phyloP scores from a whole-genome alignment of 2,113 vertebrate species.

The Proteles cristata region DNA sequence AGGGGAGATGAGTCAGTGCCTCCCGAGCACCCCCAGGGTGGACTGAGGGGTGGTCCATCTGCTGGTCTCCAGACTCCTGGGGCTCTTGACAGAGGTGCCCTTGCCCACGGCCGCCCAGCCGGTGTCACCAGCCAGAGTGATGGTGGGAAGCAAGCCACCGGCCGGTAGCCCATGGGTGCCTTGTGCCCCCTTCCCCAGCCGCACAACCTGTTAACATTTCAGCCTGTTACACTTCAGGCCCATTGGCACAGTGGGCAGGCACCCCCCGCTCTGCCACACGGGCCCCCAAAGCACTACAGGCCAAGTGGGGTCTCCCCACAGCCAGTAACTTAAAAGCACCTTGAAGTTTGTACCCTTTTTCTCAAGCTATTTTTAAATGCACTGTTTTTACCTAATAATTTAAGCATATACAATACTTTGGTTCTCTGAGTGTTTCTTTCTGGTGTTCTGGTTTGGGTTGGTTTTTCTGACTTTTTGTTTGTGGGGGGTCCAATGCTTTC shows the following conservation, averaged over 20 bases:
- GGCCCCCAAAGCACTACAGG: not conserved
- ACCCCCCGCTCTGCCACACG: rapidly evolving
- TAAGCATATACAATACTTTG: not conserved
- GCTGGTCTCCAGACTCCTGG: not conserved
- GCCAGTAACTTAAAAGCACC: not conserved
- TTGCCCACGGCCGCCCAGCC: too few species aligned
- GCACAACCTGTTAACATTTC: not conserved
- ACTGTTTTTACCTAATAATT: not conserved
- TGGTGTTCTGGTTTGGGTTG: not conserved
- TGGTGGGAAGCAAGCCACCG: not conserved
- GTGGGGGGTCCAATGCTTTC: not conserved
- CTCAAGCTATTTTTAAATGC: not conserved
- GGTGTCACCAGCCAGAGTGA: not conserved
- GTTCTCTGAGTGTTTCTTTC: not conserved
- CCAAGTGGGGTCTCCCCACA: not conserved
- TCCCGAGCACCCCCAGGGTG: too few species aligned
- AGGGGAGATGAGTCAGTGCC: not conserved
- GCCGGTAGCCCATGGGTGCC: not conserved
- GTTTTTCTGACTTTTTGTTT: not conserved
- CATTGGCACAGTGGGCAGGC: rapidly evolving
- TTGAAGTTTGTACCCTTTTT: not conserved
- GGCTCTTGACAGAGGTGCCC: too few species aligned
- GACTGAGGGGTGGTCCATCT: not conserved
- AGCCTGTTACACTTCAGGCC: not conserved
- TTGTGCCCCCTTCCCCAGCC: too few species aligned